phyloP scores from a whole-genome alignment of 2,797 vertebrate species.

The Syngnathus acus region DNA sequence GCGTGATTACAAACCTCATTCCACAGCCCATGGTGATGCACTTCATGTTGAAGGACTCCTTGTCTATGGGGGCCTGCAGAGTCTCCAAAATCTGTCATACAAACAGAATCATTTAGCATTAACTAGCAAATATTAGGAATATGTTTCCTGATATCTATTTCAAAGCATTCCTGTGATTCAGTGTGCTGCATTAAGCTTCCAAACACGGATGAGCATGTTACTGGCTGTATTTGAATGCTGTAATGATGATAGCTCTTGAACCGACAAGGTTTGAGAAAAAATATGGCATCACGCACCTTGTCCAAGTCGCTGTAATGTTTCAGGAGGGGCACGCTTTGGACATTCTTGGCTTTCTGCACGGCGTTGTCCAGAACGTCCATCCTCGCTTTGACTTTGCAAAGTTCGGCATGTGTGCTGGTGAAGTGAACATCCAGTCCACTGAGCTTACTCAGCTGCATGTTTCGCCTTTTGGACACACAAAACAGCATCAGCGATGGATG shows the following conservation, averaged over 20 bases:
- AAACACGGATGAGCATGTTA: no score
- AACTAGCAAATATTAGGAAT: neutral
- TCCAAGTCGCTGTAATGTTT: conserved; percentile 58
- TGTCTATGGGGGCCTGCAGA: conserved; percentile 52
- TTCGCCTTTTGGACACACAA: conserved; percentile 38
- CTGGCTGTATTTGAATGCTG: no score
- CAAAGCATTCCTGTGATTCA: neutral
- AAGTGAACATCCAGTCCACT: conserved; percentile 36
- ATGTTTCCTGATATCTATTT: neutral
- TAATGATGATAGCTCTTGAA: no score
- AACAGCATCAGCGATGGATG: neutral
- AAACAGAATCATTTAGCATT: neutral
- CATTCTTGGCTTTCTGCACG: conserved; percentile 60
- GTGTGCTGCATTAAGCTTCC: no score
- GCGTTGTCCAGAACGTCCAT: conserved; percentile 42
- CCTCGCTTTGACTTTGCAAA: conserved; percentile 42
- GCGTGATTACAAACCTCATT: conserved; percentile 47
- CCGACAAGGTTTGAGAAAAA: neutral
- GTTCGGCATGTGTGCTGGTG: conserved; percentile 17
- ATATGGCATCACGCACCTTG: conserved; percentile 29
- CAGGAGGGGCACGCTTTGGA: conserved; percentile 48
- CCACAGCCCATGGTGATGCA: conserved; percentile 32
- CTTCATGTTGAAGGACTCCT: conserved; percentile 35
- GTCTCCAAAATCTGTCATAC: conserved; percentile 57
- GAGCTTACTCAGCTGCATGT: conserved; percentile 43